Evolutionary conservation across 2,888 invertebrate species (phyloP).

Genomic region (Iselma pallidipennis): DNA sequence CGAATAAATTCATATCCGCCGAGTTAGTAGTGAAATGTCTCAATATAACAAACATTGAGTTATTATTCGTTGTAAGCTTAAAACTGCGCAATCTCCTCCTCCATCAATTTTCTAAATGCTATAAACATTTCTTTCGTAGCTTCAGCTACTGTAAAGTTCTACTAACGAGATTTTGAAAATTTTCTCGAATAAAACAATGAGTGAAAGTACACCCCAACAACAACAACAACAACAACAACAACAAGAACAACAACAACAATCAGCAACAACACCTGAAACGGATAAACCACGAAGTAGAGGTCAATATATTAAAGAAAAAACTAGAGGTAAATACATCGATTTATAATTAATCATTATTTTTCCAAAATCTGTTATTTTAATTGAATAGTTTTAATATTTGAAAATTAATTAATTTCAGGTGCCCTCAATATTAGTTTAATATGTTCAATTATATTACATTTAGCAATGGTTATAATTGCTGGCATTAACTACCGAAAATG

Average conservation of each 20-base stretch:
- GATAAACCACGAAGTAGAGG: background rate
- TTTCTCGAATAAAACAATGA: background rate
- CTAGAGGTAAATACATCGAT: background rate
- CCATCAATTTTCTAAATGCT: background rate
- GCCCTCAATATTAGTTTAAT: slow-evolving; percentile 18
- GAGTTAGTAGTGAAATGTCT: too few relatives aligned
- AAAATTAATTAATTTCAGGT: slow-evolving; percentile 18
- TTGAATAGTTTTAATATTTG: background rate
- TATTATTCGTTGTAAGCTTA: too few relatives aligned
- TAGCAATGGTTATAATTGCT: slow-evolving; percentile 27
- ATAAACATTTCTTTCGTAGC: too few relatives aligned
- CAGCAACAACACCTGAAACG: background rate
- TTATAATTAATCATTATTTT: background rate
- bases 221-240: background rate
- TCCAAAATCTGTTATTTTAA: background rate
- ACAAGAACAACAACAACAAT: background rate
- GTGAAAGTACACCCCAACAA: background rate
- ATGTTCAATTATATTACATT: slow-evolving; percentile 16
- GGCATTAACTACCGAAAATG: slow-evolving; percentile 25
- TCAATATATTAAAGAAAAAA: background rate
- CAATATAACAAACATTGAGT: too few relatives aligned
- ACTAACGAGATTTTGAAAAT: background rate
- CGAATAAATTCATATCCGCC: too few relatives aligned
- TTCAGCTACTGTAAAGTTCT: too few relatives aligned
- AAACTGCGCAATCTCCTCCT: too few relatives aligned